These are phyloP conservation scores for Cyprinodon diabolis DNA, from an alignment of 2,797 vertebrate genomes.

Conservation along the genomic window DNA sequence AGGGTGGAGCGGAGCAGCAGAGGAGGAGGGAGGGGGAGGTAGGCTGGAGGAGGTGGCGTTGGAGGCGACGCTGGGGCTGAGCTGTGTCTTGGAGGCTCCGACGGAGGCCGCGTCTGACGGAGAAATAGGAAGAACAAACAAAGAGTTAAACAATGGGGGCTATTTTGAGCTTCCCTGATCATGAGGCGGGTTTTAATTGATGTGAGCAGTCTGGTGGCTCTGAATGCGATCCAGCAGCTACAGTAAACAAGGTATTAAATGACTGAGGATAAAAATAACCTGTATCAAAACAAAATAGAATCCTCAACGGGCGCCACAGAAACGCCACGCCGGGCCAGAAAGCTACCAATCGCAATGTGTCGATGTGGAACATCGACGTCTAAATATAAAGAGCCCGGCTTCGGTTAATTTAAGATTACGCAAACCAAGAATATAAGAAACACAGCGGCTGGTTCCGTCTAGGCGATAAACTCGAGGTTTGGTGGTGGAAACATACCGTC, in stretches of 20 bases:
- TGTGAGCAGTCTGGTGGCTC: slow-evolving; percentile 32
- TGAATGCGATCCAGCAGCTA: slow-evolving; percentile 17
- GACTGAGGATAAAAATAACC: slow-evolving; percentile 47
- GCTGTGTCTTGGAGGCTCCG: slow-evolving; percentile 66
- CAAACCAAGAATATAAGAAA: background rate
- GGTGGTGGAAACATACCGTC: slow-evolving; percentile 63
- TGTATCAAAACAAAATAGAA: slow-evolving; percentile 58
- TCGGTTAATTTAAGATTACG: background rate
- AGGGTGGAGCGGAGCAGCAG: slow-evolving; percentile 79
- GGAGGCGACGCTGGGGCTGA: slow-evolving; percentile 67
- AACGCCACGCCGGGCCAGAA: background rate
- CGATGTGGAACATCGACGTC: background rate
- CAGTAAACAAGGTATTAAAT: slow-evolving; percentile 67
- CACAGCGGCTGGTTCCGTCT: background rate
- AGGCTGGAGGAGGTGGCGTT: slow-evolving; percentile 75
- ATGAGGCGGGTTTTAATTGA: slow-evolving; percentile 1
- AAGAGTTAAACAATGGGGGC: slow-evolving; percentile 37
- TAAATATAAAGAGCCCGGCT: too few species aligned
- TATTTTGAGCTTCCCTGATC: slow-evolving; percentile 35
- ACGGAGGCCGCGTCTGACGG: slow-evolving; percentile 57
- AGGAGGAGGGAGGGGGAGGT: slow-evolving; percentile 81
- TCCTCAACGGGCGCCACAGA: slow-evolving; percentile 7
- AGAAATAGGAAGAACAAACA: slow-evolving; percentile 16
- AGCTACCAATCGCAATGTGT: background rate
- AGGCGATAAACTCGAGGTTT: background rate